Evolutionary conservation across 2,888 invertebrate genomes (phyloP), one percentile per base, ranked within the genome.

Genomic region (Tenodera sinensis): DNA sequence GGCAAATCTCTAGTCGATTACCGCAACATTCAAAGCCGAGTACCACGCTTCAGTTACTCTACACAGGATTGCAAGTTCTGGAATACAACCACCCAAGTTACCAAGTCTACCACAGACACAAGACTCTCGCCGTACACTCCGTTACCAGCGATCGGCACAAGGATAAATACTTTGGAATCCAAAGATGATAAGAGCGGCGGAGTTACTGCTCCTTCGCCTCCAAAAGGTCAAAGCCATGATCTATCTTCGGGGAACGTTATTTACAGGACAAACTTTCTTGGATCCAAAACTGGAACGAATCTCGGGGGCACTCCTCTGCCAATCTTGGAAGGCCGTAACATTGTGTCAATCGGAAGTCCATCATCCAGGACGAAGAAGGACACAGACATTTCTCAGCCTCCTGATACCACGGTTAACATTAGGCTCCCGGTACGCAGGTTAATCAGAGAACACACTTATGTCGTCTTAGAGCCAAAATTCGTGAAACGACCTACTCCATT

Each of bases 91-190:
- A n/a, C n/a, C n/a, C n/a, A n/a, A n/a, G 87, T 83, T 8, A 87
- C 87, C 83, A 83, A 83, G 27, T 83, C 87, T 15, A 25, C 87
- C n/a, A 34, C 86, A 8, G 83, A 20, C 12, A 88, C 82, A 27
- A 34, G 85, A 27, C 42, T 88, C n/a, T 88, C 88, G 20, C 88
- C 88, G 30, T 88, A 85, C 34, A 82, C 20, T 15, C 88, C 88
- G 2, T 30, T 88, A 25, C 88, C 88, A 1, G 85, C 88, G 8
- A 88, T 88, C 30, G 88, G 88, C 25, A 28, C 82, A 2, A 20
- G 54, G 20, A 71, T 71, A 25, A 25, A 71, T 71, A 71, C 54
- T 71, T 0, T 6, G 8, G 54, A 71, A 25, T 6, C 54, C 54
- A 71, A 15, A 20, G 54, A 20, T 71, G 25, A 71, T 3, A 71